Evolutionary conservation across 23 tunicate genomes (phyloP).

Genomic region (Diplosoma virens): DNA sequence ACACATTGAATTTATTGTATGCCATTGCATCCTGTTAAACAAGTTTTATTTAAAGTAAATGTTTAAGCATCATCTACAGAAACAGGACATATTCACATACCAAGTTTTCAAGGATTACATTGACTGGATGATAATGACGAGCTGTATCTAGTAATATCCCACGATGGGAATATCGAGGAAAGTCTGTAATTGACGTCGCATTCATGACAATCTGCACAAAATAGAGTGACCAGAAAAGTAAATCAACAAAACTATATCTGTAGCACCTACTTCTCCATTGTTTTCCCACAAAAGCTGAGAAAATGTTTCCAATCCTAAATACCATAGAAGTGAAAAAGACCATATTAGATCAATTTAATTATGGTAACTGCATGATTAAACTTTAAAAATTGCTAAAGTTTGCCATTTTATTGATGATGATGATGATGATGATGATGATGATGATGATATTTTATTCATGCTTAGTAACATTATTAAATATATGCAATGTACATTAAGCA

Average conservation of each 20-base stretch:
- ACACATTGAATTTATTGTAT: conserved; percentile 87
- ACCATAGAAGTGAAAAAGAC: neutral
- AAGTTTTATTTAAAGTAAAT: neutral
- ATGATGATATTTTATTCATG: too few relatives aligned
- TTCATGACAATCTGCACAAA: conserved; percentile 67
- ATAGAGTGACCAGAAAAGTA: neutral
- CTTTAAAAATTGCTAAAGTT: neutral
- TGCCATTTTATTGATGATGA: neutral
- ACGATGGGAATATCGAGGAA: conserved; percentile 76
- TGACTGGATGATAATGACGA: conserved; percentile 70
- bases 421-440: too few relatives aligned
- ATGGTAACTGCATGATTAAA: neutral
- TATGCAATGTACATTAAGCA: too few relatives aligned
- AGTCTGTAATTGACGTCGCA: conserved; percentile 72
- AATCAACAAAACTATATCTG: neutral
- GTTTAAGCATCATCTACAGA: neutral
- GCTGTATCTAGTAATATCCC: conserved; percentile 91
- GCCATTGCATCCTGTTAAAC: conserved; percentile 94
- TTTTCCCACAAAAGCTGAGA: conserved; percentile 63
- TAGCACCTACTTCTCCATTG: conserved; percentile 41
- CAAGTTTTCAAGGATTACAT: conserved; percentile 43
- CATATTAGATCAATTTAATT: neutral
- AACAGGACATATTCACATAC: conserved; percentile 39
- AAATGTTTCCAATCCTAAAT: conserved; percentile 75
- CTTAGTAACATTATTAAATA: too few relatives aligned